Base-by-base conservation (phyloP, 2,888 invertebrate species). In the Lithophane semibrunnea region DNA sequence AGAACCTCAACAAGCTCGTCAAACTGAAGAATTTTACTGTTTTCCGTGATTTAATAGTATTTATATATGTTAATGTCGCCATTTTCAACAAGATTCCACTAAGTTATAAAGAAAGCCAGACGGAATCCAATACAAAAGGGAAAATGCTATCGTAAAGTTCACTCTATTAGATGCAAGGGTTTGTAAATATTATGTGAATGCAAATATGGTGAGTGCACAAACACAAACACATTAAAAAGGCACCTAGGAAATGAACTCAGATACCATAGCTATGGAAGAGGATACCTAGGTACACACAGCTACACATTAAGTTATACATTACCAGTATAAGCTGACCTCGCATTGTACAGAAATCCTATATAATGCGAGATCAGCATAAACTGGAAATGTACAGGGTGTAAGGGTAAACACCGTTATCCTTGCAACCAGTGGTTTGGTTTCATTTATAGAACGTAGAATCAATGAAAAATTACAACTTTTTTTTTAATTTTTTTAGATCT, bases 21-120 rank as follows among this genome's bases (percentile, higher is more conserved):
- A 64, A 64, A 66, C 18, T 29, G 13, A 56, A 68, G 68, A 65
- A 58, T 69, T 79, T 63, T 13, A 44, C 5, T 68, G 47, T 64
- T 77, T 65, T 12, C 69, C 37, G 13, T 63, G 7, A 60, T 77
- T 66, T 66, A 66, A 73, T 54, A 44, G 52, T 21, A 18, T 29
- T 21, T 18, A 37, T 58, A 68, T 61, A 68, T 61, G 72, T 29
- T 56, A 80, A 80, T 70, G n/a, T 44, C 9, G 37, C 18, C 12
- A 61, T 71, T 78, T 74, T 60, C 42, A 71, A 70, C 67, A 65
- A 75, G 56, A 60, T 72, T 82, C 42, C 56, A 37, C 13, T 16
- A 44, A 73, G 47, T 76, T 13, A 67, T 82, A 71, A 64, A 68
- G 54, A 42, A 68, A 67, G n/a, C 16, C 37, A 71, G 21, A 60